Evolutionary conservation across 2,797 vertebrate species (phyloP).

Genomic region (Protonibea diacanthus): DNA sequence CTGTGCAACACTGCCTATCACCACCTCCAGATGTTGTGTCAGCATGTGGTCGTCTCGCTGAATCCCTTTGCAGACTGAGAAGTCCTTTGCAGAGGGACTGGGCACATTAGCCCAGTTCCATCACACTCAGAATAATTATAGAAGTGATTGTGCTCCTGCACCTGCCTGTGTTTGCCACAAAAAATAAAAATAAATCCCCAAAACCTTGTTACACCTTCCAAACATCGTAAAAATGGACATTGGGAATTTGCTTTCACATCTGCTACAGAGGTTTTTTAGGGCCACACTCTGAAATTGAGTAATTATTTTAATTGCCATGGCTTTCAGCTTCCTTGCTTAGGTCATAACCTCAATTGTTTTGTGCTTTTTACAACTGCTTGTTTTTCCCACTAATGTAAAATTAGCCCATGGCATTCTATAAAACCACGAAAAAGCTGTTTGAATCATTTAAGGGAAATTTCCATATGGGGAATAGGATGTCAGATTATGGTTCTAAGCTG

Average conservation of each 20-base stretch:
- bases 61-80: slow-evolving; percentile 30
- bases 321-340: slow-evolving; percentile 23
- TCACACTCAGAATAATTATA: slow-evolving; percentile 35
- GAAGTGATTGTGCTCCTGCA: slow-evolving; percentile 25
- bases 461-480: not conserved
- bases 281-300: not conserved
- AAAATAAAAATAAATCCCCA: slow-evolving; percentile 1
- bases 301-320: slow-evolving; percentile 19
- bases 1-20: slow-evolving; percentile 34
- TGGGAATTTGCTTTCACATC: slow-evolving; percentile 24
- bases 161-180: slow-evolving; percentile 5
- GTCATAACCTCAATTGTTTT: slow-evolving; percentile 23
- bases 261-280: not conserved
- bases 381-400: slow-evolving; percentile 22
- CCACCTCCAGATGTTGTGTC: slow-evolving; percentile 63
- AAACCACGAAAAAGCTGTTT: slow-evolving; percentile 1
- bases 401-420: not conserved
- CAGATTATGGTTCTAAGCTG: not conserved
- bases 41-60: slow-evolving; percentile 49
- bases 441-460: slow-evolving; percentile 6
- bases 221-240: slow-evolving; percentile 10
- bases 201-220: slow-evolving; percentile 16
- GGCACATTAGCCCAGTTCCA: not conserved
- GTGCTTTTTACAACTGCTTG: slow-evolving; percentile 8
- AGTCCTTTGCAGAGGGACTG: slow-evolving; percentile 11